Conservation (phyloP, 2,113 vertebrate genomes). For the Trogon melanurus region DNA sequence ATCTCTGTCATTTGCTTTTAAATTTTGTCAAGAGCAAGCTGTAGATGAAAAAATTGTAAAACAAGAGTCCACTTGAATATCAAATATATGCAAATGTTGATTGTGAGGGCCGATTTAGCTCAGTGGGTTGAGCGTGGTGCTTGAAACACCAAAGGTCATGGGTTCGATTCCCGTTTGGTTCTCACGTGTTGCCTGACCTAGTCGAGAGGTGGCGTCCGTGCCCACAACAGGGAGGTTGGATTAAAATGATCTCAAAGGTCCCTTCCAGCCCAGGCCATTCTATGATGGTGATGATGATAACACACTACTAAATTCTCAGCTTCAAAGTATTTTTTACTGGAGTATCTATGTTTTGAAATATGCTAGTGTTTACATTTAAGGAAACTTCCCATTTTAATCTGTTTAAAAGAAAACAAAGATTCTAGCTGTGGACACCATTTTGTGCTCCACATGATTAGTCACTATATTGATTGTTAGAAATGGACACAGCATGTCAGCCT, state of each 20-base stretch:
- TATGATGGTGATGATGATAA: not conserved
- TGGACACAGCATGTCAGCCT: conserved; percentile 13
- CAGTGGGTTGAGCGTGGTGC: too few species aligned
- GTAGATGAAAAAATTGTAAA: not conserved
- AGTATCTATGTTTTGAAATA: not conserved
- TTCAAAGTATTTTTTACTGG: not conserved
- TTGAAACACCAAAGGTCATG: too few species aligned
- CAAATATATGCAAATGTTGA: not conserved
- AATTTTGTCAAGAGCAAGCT: not conserved
- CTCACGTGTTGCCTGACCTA: too few species aligned
- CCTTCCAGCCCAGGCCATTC: too few species aligned
- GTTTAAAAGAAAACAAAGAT: not conserved
- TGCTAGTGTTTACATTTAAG: not conserved
- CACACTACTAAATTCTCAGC: not conserved
- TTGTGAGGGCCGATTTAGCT: too few species aligned
- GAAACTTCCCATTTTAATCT: not conserved
- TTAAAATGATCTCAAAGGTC: too few species aligned
- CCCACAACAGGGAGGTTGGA: too few species aligned
- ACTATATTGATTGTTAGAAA: conserved; percentile 1
- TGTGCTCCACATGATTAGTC: not conserved
- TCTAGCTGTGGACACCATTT: not conserved
- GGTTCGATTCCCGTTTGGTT: too few species aligned
- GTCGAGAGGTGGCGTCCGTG: too few species aligned
- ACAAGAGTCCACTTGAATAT: not conserved
- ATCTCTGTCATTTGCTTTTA: not conserved